A percentile compares a stretch with the other conserved stretches of the same genome.
Evolutionary conservation across 2,797 vertebrate species (phyloP).

Genomic region (Onychomys arenicola): DNA sequence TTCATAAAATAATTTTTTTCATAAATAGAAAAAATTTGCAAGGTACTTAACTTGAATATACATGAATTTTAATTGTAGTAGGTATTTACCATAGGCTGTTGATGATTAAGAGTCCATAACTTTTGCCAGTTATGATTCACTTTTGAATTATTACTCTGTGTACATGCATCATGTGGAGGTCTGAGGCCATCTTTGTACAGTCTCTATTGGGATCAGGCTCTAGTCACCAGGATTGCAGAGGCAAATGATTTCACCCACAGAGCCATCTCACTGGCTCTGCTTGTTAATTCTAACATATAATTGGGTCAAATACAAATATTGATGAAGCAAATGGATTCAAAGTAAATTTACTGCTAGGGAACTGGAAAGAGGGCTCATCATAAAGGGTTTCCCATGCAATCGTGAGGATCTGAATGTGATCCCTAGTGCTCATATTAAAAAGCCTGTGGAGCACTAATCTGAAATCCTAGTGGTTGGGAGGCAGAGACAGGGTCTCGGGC

Average conservation of each 20-base stretch:
- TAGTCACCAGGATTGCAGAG: not conserved
- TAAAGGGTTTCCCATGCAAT: not conserved
- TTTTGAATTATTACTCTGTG: not conserved
- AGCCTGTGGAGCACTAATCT: not conserved
- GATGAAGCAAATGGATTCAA: not conserved
- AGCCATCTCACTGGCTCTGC: not conserved
- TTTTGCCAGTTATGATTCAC: not conserved
- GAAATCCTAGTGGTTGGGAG: not conserved
- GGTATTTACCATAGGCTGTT: constrained; percentile 58
- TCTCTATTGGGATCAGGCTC: not conserved
- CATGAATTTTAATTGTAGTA: not conserved
- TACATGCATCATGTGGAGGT: not conserved
- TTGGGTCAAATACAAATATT: too few relatives aligned
- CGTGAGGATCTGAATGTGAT: not conserved
- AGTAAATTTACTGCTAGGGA: not conserved
- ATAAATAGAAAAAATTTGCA: not conserved
- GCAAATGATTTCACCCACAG: not conserved
- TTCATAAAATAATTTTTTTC: not conserved
- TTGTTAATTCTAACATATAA: constrained; percentile 42
- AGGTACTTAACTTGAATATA: not conserved
- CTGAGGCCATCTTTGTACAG: not conserved
- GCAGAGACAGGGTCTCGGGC: not conserved
- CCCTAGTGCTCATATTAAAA: not conserved
- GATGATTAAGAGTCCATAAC: not conserved
- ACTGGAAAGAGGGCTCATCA: not conserved